Evolutionary conservation across 2,888 invertebrate species (phyloP), one percentile per base, ranked within the genome.

Genomic region (Saturnia pavonia): DNA sequence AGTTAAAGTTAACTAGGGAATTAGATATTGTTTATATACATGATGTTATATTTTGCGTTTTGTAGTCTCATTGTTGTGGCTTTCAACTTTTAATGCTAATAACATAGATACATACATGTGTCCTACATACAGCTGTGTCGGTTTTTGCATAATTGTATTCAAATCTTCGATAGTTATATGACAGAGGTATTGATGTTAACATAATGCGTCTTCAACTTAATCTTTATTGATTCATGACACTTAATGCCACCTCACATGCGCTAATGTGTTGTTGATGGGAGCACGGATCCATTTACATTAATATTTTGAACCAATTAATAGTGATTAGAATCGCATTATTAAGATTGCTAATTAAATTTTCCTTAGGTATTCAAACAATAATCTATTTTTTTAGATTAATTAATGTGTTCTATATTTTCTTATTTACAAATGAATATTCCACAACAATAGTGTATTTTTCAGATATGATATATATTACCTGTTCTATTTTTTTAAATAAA

Each of bases 1-100:
- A 79, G 77, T 73, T 75, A 22, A 22, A 40, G 65, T 65, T 25
- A 57, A 57, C 25, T 57, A 57, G 12, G 14, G 57, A 57, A 57
- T 57, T 57, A 25, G 25, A 27, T 25, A 14, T 25, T 57, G 57
- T 57, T 25, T 57, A 34, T 54, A 22, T 54, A 54, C 8, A 48
- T 48, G 19, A 48, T 54, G 6, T 51, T 51, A n/a, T 51, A n/a
- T 54, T 54, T 54, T 22, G 54, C 54, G 9, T n/a, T 1, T n/a
- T 22, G 19, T 54, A 22, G 9, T 54, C 9, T 22, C 22, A 9
- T 0, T 22, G 54, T n/a, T 54, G n/a, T 9, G 22, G 22, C 2
- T 54, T 22, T 54, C 4, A 22, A 54, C 19, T 48, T 19, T 16
- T 19, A 48, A 2, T 48, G 19, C 1, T 6, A 48, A 4, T 16